Evolutionary conservation across 2,797 vertebrate species (phyloP), one percentile per base, ranked within the genome.

Genomic region (Enteromius thamalakanensis): DNA sequence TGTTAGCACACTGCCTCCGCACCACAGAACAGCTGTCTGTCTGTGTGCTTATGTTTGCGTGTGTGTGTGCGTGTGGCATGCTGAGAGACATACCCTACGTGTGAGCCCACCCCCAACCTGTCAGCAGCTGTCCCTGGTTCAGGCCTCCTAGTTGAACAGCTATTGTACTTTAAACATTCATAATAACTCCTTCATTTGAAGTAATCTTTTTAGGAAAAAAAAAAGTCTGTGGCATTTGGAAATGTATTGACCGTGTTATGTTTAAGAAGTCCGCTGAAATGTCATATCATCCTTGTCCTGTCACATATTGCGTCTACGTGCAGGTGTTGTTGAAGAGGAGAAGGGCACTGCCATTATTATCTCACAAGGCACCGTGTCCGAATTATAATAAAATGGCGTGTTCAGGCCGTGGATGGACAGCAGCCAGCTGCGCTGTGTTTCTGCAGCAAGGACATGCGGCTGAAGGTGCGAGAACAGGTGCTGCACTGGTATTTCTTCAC

Each of bases 401-500:
- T 83, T 94, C 93, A 94, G 74, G 86, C 91, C 0, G 91, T 75
- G 32, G 89, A 91, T 60, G 93, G 96, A 0, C 95, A 95, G 91
- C 98, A 98, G 87, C 97, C 97, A 0, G 97, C 96, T 84, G 96
- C 95, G 85, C 96, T 95, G 68, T 99, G 98, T 87, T 98, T 99
- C 92, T 98, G 97, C 64, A 98, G 96, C 89, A 99, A 91, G 0
- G 97, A 98, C 97, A 98, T 98, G 80, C 97, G 96, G 88, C 97
- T 98, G 94, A 98, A 99, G 94, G 97, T 99, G 88, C 97, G 96
- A 64, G 97, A 95, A 83, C 98, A 99, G 80, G 94, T 94, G 90
- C 93, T 89, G 80, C 98, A 99, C 85, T 98, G 98, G 91, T 99
- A 98, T 92, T 98, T 98, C 94, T 99, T 99, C 87, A 98, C 96